Evolutionary conservation across 2,113 vertebrate species (phyloP).

Genomic region (Hemicordylus capensis): DNA sequence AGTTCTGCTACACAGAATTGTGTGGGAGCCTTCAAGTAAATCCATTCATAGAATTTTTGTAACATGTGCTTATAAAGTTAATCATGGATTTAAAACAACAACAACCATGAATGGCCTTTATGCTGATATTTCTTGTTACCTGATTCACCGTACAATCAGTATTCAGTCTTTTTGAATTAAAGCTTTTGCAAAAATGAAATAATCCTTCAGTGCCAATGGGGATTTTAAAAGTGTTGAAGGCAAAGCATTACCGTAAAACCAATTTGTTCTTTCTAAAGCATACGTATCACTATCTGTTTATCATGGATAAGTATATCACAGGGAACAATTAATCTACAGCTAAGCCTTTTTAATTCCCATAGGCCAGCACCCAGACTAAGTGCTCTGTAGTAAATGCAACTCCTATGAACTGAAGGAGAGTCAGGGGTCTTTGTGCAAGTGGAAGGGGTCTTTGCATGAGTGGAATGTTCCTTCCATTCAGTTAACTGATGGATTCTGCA

Average conservation of each 20-base stretch:
- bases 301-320: background rate
- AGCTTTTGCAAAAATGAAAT: background rate
- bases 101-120: conserved; percentile 22
- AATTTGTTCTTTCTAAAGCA: background rate
- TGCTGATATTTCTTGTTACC: conserved; percentile 6
- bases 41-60: background rate
- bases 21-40: background rate
- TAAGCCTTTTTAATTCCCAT: too few relatives aligned
- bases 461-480: too few relatives aligned
- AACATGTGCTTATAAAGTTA: background rate
- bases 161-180: background rate
- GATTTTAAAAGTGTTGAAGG: background rate
- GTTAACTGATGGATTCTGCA: too few relatives aligned
- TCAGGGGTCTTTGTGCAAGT: too few relatives aligned
- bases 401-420: too few relatives aligned
- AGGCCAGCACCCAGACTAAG: too few relatives aligned
- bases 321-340: too few relatives aligned
- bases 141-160: conserved; percentile 1
- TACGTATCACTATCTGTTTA: background rate
- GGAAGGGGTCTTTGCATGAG: too few relatives aligned
- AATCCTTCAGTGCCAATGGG: background rate
- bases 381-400: too few relatives aligned
- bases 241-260: background rate
- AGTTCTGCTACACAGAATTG: background rate
- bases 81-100: background rate